phyloP scores from a whole-genome alignment of 2,113 vertebrate genomes.

The Anolis carolinensis region DNA sequence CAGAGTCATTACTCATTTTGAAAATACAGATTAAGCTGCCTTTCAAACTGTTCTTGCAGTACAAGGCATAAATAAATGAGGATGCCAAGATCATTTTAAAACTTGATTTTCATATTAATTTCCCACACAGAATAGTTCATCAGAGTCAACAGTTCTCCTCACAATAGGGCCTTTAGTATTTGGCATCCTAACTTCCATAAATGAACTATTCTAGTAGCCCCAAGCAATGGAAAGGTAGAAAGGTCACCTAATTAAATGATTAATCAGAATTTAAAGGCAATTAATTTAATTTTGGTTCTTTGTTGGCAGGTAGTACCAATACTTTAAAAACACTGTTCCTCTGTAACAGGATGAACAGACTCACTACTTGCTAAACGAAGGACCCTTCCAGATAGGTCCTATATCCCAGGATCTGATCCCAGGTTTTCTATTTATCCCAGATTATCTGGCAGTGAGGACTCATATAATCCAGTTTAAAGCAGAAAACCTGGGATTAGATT shows the following conservation, averaged over 20 bases:
- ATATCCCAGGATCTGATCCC: too few species aligned
- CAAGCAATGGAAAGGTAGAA: neutral
- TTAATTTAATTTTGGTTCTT: slow-evolving; percentile 3
- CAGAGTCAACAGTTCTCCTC: slow-evolving; percentile 11
- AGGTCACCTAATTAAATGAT: slow-evolving; percentile 25
- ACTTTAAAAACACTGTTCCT: neutral
- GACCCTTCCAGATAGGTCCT: too few species aligned
- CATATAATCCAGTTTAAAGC: too few species aligned
- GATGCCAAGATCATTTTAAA: slow-evolving; percentile 42
- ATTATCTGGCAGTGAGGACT: too few species aligned
- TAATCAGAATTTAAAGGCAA: neutral
- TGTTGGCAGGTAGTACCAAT: neutral
- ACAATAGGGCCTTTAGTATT: neutral
- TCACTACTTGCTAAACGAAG: neutral
- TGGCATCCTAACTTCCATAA: slow-evolving; percentile 5
- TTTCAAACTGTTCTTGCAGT: slow-evolving; percentile 45
- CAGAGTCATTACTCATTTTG: slow-evolving; percentile 56
- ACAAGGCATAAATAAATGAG: slow-evolving; percentile 48
- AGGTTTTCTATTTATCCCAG: too few species aligned
- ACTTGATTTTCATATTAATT: slow-evolving; percentile 47
- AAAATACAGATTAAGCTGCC: slow-evolving; percentile 53
- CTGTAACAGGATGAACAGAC: neutral
- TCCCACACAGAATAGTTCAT: slow-evolving; percentile 33
- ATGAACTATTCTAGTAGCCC: slow-evolving; percentile 8
- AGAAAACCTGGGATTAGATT: too few species aligned